Evolutionary conservation across 2,113 vertebrate species (phyloP).

Genomic region (Elachura formosa): DNA sequence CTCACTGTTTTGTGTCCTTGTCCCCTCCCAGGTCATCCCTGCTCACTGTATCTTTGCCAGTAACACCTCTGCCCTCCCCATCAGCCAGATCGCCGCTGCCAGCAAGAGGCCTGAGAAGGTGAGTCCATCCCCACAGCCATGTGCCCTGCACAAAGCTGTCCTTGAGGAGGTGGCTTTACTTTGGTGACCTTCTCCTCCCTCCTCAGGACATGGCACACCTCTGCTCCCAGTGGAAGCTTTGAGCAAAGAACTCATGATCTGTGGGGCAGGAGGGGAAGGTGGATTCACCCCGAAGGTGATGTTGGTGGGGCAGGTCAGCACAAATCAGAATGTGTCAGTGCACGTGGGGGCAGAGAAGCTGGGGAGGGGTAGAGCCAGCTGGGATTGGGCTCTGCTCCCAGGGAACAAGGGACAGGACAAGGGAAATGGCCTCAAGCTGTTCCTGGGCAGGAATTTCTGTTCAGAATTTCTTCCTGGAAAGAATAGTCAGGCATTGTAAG

Average conservation of each 20-base stretch:
- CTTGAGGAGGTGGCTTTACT: not conserved
- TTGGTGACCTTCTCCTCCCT: not conserved
- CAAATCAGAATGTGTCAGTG: accelerated
- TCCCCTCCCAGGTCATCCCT: slow-evolving; percentile 60
- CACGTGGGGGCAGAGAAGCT: accelerated
- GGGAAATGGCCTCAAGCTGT: not conserved
- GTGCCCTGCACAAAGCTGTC: not conserved
- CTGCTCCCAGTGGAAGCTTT: not conserved
- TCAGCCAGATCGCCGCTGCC: slow-evolving; percentile 85
- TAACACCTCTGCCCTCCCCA: slow-evolving; percentile 95
- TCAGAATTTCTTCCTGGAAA: not conserved
- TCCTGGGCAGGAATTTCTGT: not conserved
- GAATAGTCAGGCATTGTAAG: not conserved
- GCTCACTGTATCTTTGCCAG: slow-evolving; percentile 88
- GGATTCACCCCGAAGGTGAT: not conserved
- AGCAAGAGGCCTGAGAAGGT: slow-evolving; percentile 97
- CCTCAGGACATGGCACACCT: not conserved
- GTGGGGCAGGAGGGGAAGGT: not conserved
- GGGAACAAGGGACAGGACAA: not conserved
- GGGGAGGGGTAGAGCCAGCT: not conserved
- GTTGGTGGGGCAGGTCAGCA: not conserved
- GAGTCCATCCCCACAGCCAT: slow-evolving; percentile 61
- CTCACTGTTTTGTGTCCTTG: slow-evolving; percentile 80
- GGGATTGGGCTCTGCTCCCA: not conserved
- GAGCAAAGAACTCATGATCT: not conserved